A percentile compares a stretch with the other conserved stretches of the same genome.
These are phyloP conservation scores for Acipenser oxyrinchus DNA, from an alignment of 2,797 vertebrate genomes.

Conservation along the genomic window DNA sequence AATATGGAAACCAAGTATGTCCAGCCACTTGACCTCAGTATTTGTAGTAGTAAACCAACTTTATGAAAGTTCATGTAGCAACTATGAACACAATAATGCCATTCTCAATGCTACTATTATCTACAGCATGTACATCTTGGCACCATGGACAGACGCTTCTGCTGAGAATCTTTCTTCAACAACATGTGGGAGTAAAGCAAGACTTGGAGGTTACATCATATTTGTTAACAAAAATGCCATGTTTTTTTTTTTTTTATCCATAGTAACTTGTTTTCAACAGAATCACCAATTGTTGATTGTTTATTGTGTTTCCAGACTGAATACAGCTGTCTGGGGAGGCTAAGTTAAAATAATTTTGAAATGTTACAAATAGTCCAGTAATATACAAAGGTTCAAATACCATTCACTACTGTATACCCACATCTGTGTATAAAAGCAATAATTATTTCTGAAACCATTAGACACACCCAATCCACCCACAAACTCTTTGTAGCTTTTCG, in stretches of 20 bases:
- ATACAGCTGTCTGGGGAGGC: neutral
- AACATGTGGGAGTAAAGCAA: neutral
- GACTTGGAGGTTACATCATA: neutral
- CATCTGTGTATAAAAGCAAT: neutral
- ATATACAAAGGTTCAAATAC: neutral
- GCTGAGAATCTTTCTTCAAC: neutral
- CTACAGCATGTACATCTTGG: neutral
- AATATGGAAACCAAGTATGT: too few relatives aligned
- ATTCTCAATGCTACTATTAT: constrained; percentile 11
- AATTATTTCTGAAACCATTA: neutral
- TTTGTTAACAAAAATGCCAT: neutral
- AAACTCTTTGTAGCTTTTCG: neutral
- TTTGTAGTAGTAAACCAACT: too few relatives aligned
- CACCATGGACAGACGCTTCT: neutral
- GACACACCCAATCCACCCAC: neutral
- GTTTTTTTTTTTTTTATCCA: neutral
- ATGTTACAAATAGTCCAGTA: neutral
- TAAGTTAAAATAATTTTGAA: neutral
- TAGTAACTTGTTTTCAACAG: neutral
- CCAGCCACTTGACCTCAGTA: too few relatives aligned
- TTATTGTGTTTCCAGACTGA: neutral
- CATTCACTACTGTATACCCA: neutral
- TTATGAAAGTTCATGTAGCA: too few relatives aligned
- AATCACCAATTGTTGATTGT: neutral
- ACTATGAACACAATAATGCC: neutral